Conservation (phyloP, 2,888 invertebrate genomes). For the Lithophane leautieri region DNA sequence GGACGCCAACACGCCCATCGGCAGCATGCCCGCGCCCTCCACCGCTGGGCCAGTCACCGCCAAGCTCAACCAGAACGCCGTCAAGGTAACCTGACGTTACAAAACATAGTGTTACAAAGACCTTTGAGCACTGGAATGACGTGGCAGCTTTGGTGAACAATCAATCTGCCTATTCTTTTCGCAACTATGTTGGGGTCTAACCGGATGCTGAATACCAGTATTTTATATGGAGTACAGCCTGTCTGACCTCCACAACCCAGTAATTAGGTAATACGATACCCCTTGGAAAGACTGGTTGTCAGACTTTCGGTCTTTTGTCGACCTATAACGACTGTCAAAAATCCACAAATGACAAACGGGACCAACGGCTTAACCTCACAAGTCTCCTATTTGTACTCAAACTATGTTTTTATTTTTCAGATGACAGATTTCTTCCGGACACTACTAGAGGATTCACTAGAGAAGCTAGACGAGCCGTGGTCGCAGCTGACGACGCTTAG, state of each 20-base stretch:
- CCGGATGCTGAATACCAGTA: too few species aligned
- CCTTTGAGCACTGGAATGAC: background rate
- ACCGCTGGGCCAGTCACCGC: slow-evolving; percentile 90
- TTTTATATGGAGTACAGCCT: too few species aligned
- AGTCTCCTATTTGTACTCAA: background rate
- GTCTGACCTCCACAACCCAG: too few species aligned
- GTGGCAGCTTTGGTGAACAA: background rate
- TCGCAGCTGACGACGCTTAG: slow-evolving; percentile 91
- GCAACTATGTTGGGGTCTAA: too few species aligned
- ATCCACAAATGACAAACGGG: too few species aligned
- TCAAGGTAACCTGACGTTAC: slow-evolving; percentile 84
- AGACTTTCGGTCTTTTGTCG: too few species aligned
- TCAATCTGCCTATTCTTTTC: too few species aligned
- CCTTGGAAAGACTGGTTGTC: too few species aligned
- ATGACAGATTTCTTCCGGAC: slow-evolving; percentile 93
- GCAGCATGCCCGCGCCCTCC: slow-evolving; percentile 81
- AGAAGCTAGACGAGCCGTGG: slow-evolving; percentile 90
- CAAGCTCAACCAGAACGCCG: slow-evolving; percentile 90
- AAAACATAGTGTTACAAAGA: background rate
- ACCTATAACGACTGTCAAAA: too few species aligned
- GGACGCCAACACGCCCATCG: slow-evolving; percentile 75
- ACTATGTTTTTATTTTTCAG: slow-evolving; percentile 79
- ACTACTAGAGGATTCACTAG: slow-evolving; percentile 92
- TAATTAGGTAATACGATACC: too few species aligned
- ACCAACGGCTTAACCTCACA: too few species aligned